Evolutionary conservation across 1,140 invertebrate genomes (phyloP).

Genomic region (Notospermus geniculatus): DNA sequence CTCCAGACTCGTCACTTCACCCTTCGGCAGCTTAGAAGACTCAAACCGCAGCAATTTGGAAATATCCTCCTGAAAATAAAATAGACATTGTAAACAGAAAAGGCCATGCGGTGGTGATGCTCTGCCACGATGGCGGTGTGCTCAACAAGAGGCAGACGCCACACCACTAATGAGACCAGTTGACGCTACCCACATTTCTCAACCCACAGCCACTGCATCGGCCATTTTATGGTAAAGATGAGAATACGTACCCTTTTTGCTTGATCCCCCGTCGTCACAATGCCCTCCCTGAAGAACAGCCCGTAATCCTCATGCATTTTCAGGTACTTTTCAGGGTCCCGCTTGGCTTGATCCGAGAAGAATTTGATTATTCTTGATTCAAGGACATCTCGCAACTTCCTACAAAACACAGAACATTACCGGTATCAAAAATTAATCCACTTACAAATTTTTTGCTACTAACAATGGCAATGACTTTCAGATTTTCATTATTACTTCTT

Average conservation of each 20-base stretch:
- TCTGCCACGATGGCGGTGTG: too few relatives aligned
- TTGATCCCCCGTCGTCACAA: slow-evolving; percentile 77
- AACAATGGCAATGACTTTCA: too few relatives aligned
- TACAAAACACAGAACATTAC: slow-evolving; percentile 18
- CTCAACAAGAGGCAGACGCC: too few relatives aligned
- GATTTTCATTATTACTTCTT: too few relatives aligned
- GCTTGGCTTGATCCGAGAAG: slow-evolving; percentile 79
- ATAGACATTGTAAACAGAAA: background rate
- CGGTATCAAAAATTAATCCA: too few relatives aligned
- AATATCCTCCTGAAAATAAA: slow-evolving; percentile 76
- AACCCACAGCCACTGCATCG: too few relatives aligned
- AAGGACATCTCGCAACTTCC: slow-evolving; percentile 72
- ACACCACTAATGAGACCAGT: too few relatives aligned
- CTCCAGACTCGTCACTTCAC: slow-evolving; percentile 74
- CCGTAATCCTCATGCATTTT: slow-evolving; percentile 90
- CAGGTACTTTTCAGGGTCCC: slow-evolving; percentile 78
- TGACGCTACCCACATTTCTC: too few relatives aligned
- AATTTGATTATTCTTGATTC: slow-evolving; percentile 83
- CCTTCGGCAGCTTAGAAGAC: slow-evolving; percentile 75
- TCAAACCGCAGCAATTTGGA: slow-evolving; percentile 88
- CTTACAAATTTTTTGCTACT: too few relatives aligned
- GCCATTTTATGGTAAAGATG: too few relatives aligned
- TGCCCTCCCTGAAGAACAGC: slow-evolving; percentile 92
- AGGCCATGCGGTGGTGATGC: too few relatives aligned
- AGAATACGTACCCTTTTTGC: slow-evolving; percentile 70